phyloP scores from a whole-genome alignment of 2,797 vertebrate species.

The Netta rufina region DNA sequence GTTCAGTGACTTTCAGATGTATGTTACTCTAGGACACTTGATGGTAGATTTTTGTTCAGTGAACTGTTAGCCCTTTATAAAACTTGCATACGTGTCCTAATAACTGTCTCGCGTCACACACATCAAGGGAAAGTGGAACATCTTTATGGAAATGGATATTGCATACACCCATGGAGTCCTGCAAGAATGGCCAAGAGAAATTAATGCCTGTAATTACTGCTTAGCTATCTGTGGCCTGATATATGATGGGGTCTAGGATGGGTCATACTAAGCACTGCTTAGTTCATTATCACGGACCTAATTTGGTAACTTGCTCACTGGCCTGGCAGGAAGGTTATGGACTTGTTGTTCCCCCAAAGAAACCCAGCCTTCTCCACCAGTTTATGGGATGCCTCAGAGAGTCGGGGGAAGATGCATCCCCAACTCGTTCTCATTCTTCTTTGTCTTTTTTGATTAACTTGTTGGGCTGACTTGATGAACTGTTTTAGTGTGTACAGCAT shows the following conservation, averaged over 20 bases:
- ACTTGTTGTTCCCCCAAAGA: not conserved
- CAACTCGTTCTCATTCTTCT: not conserved
- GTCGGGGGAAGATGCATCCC: accelerated
- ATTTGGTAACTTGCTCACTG: not conserved
- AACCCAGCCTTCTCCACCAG: not conserved
- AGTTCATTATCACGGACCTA: not conserved
- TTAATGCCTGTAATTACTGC: not conserved
- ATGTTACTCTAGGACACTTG: not conserved
- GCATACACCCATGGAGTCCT: not conserved
- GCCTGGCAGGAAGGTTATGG: not conserved
- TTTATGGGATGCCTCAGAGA: not conserved
- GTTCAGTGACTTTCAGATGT: constrained; percentile 47
- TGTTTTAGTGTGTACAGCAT: not conserved
- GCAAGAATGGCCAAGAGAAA: not conserved
- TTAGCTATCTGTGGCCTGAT: not conserved
- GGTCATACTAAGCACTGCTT: not conserved
- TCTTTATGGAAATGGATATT: not conserved
- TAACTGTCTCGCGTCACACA: not conserved
- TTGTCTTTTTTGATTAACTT: not conserved
- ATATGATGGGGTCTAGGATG: not conserved
- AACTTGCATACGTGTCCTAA: constrained; percentile 1
- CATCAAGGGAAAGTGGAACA: not conserved
- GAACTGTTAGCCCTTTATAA: constrained; percentile 29
- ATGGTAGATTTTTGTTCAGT: constrained; percentile 7
- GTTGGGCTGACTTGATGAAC: not conserved